Evolutionary conservation across 2,888 invertebrate species (phyloP), one percentile per base, ranked within the genome.

Genomic region (Crocallis elinguaria): DNA sequence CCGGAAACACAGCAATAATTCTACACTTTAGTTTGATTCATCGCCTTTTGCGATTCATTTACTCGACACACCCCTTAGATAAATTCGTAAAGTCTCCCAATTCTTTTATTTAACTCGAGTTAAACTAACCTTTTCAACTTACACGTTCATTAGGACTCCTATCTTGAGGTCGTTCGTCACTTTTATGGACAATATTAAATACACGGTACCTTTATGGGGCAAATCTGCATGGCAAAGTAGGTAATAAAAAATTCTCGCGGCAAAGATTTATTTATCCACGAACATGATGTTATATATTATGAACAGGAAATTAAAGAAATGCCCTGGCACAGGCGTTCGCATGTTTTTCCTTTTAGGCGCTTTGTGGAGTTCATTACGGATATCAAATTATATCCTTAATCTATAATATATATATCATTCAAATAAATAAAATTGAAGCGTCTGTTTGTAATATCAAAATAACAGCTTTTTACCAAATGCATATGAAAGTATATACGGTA

Each of bases 131-230:
- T 25, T 25, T 25, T 25, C n/a, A 25, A 8, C 25, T 25, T 25
- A 1, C 9, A 25, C 25, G n/a, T 9, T n/a, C 8, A n/a, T n/a
- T n/a, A n/a, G 25, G 25, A n/a, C 25, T n/a, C 3, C 9, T 33
- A 17, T n/a, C 16, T 16, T 9, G 5, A 36, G 12, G 29, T 17
- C 29, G 29, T 44, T 51, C 33, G 21, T 51, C 44, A 38, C 14
- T 44, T 50, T 51, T 51, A 51, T 44, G 44, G 33, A 39, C 33
- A 37, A 51, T 51, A 44, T 45, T 44, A 50, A 33, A 44, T 14
- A 17, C 23, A 1, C 30, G 27, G 27, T 49, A 36, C 37, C 2
- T 45, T 51, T 45, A 44, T 27, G 51, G 35, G 25, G 44, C 19
- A 21, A 44, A 51, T 51, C 44, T 39, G 17, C 51, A 44, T 39